These are phyloP conservation scores for Chaetodon trifascialis DNA, from an alignment of 2,113 vertebrate genomes.

Conservation along the genomic window DNA sequence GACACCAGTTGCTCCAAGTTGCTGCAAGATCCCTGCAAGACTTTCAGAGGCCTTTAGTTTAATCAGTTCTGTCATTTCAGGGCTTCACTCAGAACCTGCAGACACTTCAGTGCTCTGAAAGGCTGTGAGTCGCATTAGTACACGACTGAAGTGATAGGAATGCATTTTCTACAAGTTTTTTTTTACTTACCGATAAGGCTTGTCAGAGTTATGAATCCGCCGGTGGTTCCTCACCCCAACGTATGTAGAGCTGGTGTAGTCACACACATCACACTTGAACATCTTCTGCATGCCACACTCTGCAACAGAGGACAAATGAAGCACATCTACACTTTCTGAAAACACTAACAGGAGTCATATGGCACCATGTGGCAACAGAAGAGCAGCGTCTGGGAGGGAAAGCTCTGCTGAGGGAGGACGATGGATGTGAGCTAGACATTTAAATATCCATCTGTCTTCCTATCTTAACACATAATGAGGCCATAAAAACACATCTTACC, in stretches of 20 bases:
- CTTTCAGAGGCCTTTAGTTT: neutral
- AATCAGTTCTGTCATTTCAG: neutral
- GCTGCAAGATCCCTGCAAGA: neutral
- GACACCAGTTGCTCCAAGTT: neutral
- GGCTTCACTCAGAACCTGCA: neutral
- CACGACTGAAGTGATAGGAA: neutral
- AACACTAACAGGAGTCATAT: neutral
- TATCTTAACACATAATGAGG: accelerated
- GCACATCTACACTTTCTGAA: neutral
- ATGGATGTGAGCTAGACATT: neutral
- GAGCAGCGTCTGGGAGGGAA: neutral
- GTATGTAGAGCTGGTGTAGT: slow-evolving; percentile 95
- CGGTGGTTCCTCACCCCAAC: slow-evolving; percentile 96
- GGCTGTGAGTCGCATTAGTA: neutral
- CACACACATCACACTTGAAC: slow-evolving; percentile 94
- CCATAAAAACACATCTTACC: slow-evolving; percentile 55
- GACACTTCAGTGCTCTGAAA: neutral
- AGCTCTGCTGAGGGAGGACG: neutral
- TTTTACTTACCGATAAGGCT: slow-evolving; percentile 92
- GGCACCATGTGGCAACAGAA: neutral
- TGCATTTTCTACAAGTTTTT: neutral
- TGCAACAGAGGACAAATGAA: slow-evolving; percentile 2
- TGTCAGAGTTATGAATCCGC: slow-evolving; percentile 95
- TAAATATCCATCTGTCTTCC: neutral
- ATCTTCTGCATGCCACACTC: slow-evolving; percentile 85